Evolutionary conservation across 2,797 vertebrate species (phyloP), one percentile per base, ranked within the genome.

Genomic region (Megaceryle alcyon): DNA sequence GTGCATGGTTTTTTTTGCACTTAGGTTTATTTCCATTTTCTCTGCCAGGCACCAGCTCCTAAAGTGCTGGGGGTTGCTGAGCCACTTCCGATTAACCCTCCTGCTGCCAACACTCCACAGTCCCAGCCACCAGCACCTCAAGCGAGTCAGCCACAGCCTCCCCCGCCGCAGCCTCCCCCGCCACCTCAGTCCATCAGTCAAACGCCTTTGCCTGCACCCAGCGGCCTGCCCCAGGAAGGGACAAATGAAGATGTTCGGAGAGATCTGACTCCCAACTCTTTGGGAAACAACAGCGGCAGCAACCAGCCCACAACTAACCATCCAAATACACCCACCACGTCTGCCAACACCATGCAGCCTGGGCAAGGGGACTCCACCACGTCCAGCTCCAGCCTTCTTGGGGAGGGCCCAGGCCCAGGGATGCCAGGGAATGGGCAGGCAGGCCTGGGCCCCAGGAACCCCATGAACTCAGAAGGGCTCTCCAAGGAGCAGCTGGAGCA

Each of bases 401-500:
- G 94, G 12, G 99, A 99, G 79, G 98, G 98, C 14, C 90, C 98
- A 1, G 98, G 97, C 66, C 91, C 98, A 4, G 98, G 98, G 59
- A 77, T 97, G 33, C 63, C 97, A 0, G 98, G 97, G 29, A 98
- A 94, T 0, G 98, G 97, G 95, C 94, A 98, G 97, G 49, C 88
- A 41, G 53, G 96, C 88, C 71, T 96, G 48, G 97, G 95, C 19
- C 56, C 96, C 61, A 96, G 98, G 60, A 96, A 91, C 63, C 80
- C 97, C 49, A 59, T 98, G 97, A 98, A 97, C 94, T 93, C 97
- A 0, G 99, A 99, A 51, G 98, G 98, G 48, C 98, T 99, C 87
- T 99, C 99, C 29, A 99, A 99, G 97, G 99, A 99, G 97, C 99
- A 99, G 97, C 98, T 99, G 89, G 99, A 99, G 93, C 99, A 99